Percentiles rank a stretch among this genome's conserved stretches.
Evolutionary conservation across 1,140 invertebrate species (phyloP).

Genomic region (Drosophila jambulina): DNA sequence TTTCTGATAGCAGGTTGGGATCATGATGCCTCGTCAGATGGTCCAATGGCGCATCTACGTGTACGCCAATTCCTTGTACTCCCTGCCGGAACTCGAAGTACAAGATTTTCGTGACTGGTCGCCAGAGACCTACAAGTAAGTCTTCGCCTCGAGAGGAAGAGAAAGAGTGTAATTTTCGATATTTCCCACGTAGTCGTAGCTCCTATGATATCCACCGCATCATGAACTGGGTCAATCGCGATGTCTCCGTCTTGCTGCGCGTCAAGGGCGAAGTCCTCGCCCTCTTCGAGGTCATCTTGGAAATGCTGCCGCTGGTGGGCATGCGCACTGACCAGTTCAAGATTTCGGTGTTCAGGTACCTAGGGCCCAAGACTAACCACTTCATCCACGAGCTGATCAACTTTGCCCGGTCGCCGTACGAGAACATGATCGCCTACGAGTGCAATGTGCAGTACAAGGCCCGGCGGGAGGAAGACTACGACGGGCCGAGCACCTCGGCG

Average conservation of each 20-base stretch:
- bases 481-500: not conserved
- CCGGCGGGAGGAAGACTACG: not conserved
- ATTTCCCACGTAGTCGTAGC: constrained; percentile 10
- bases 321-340: constrained; percentile 39
- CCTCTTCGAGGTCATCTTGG: constrained; percentile 30
- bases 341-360: constrained; percentile 85
- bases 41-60: constrained; percentile 57
- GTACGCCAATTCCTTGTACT: constrained; percentile 57
- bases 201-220: constrained; percentile 44
- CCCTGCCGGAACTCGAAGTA: constrained; percentile 4
- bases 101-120: constrained; percentile 31
- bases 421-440: constrained; percentile 83
- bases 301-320: constrained; percentile 23
- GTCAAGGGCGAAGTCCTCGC: constrained; percentile 5
- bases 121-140: constrained; percentile 37
- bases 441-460: constrained; percentile 44
- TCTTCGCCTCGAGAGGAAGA: not conserved
- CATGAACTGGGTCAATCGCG: constrained; percentile 58
- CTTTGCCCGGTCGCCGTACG: constrained; percentile 94
- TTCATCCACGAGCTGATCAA: constrained; percentile 95
- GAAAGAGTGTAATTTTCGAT: not conserved
- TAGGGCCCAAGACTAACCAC: constrained; percentile 88
- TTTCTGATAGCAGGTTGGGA: not conserved
- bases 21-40: constrained; percentile 53
- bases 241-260: constrained; percentile 46